Conservation (phyloP, 2,113 vertebrate genomes). For the Lophura nycthemera region DNA sequence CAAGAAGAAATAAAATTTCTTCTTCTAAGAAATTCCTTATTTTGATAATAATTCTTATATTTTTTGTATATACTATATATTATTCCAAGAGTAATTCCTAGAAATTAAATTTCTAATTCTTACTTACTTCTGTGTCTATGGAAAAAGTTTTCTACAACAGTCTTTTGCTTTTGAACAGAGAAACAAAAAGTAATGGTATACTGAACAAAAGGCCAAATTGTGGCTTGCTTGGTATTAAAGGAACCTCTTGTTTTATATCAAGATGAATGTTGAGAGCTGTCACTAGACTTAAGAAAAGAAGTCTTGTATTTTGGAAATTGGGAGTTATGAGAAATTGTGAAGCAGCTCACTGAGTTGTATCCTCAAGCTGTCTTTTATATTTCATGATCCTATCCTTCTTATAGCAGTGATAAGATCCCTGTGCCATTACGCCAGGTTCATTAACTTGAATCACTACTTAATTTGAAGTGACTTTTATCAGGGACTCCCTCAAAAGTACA, state of each 20-base stretch:
- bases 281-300: not conserved
- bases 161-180: not conserved
- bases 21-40: not conserved
- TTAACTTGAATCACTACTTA: not conserved
- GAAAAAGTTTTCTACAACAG: not conserved
- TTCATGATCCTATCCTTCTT: not conserved
- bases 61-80: not conserved
- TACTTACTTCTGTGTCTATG: not conserved
- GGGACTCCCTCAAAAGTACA: not conserved
- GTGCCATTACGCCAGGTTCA: not conserved
- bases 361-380: not conserved
- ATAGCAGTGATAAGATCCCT: not conserved
- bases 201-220: not conserved
- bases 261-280: not conserved
- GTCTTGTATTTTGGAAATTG: not conserved
- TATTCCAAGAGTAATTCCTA: not conserved
- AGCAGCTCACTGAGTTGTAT: too few species aligned
- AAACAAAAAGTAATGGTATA: not conserved
- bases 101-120: not conserved
- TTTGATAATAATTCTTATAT: not conserved
- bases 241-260: not conserved
- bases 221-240: not conserved
- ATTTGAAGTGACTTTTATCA: not conserved
- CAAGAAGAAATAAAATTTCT: not conserved
- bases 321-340: not conserved